These are phyloP conservation scores for Ceuthmochares aereus DNA, from an alignment of 2,113 vertebrate genomes.

Conservation along the genomic window DNA sequence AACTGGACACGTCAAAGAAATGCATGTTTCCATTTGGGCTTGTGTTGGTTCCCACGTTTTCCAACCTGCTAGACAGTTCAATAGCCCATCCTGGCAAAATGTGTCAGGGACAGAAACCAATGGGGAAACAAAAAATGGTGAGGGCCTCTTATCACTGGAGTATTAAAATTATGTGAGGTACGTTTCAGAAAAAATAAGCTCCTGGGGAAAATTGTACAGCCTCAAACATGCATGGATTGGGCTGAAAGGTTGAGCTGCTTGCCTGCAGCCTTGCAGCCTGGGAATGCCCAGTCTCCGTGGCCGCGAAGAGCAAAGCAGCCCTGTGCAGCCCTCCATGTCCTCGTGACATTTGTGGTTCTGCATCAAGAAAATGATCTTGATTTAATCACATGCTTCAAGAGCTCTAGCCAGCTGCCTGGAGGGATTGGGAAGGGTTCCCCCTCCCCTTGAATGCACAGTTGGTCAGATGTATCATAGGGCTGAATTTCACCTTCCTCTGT, in stretches of 20 bases:
- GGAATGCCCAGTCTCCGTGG: fast-evolving
- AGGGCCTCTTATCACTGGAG: neutral
- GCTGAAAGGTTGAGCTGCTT: neutral
- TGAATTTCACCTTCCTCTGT: neutral
- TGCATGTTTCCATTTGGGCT: neutral
- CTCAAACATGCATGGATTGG: neutral
- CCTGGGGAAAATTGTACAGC: neutral
- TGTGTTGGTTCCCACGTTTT: neutral
- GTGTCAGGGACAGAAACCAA: fast-evolving
- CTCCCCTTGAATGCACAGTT: fast-evolving
- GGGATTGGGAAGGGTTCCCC: neutral
- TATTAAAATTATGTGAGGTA: neutral
- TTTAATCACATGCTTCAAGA: conserved; percentile 60
- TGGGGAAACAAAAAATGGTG: neutral
- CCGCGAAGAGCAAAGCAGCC: neutral
- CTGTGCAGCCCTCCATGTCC: neutral
- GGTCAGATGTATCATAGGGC: neutral
- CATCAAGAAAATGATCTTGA: conserved; percentile 47
- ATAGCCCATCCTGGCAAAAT: neutral
- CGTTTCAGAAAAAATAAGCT: neutral
- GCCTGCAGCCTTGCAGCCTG: neutral
- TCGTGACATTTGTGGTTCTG: conserved; percentile 6
- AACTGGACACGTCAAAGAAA: neutral
- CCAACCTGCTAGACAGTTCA: neutral
- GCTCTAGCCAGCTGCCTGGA: conserved; percentile 13